phyloP scores from a whole-genome alignment of 2,888 invertebrate species.

The Platycnemis pennipes region DNA sequence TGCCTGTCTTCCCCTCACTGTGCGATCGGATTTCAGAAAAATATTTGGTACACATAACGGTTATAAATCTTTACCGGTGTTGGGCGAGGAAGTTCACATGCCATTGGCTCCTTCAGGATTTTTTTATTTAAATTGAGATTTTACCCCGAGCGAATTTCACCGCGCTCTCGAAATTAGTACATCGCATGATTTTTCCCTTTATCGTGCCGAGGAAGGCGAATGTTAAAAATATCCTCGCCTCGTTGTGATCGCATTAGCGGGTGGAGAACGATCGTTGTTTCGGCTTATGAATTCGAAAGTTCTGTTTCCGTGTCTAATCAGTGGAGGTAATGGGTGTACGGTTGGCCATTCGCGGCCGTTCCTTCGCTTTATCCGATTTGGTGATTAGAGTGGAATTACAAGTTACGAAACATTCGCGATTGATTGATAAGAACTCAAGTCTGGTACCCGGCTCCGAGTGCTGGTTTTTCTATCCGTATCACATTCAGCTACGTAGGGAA shows the following conservation, averaged over 20 bases:
- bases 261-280: background rate
- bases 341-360: background rate
- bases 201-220: background rate
- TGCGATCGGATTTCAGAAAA: too few species aligned
- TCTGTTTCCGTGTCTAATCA: constrained; percentile 16
- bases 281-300: constrained; percentile 24
- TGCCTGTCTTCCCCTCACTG: too few species aligned
- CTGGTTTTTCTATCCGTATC: background rate
- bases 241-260: background rate
- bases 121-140: too few species aligned
- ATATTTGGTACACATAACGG: too few species aligned
- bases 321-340: background rate
- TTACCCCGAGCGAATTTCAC: background rate
- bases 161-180: background rate
- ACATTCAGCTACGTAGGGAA: background rate
- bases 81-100: too few species aligned
- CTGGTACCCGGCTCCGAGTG: background rate
- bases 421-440: background rate
- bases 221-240: background rate
- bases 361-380: constrained; percentile 15
- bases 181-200: background rate
- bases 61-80: too few species aligned
- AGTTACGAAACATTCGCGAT: constrained; percentile 16
- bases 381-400: constrained; percentile 2
- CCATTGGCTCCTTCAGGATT: too few species aligned